Evolutionary conservation across 2,797 vertebrate genomes (phyloP), one percentile per base, ranked within the genome.

Genomic region (Setipinna tenuifilis): DNA sequence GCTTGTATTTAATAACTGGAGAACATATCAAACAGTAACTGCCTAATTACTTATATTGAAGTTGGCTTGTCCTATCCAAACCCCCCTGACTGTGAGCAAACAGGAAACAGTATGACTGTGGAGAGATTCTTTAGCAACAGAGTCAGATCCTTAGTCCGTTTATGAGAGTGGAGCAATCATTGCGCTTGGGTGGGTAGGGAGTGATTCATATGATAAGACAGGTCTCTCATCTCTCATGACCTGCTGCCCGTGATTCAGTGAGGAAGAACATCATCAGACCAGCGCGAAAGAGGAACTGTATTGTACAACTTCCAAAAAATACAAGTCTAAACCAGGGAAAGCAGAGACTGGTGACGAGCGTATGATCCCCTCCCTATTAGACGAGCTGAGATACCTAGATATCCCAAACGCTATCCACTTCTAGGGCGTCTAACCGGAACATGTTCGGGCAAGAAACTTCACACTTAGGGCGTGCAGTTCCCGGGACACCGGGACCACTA

Each of bases 391-490:
- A 78, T 78, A 16, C 31, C 14, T 78, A 78, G 6, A 85, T 57
- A 82, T 17, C 21, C 19, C 58, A 54, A 81, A 65, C 21, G 35
- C 50, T 58, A 78, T 61, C 11, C 50, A 16, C 10, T 23, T 4
- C n/a, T 31, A 85, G 62, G 31, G 31, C 10, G 78, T 78, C n/a
- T 23, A 81, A 65, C 23, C 6, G 23, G 92, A 90, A n/a, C 93
- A 94, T 94, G 94, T 93, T 81, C 11, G 54, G 93, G 54, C 92
- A 93, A 81, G 92, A 86, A 85, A 88, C 90, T 12, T 82, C 85
- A 5, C 81, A 41, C 5, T 25, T 61, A 48, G 41, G 50, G 1
- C 31, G 17, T 68, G 28, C 28, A 75, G 6, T 14, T 17, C 6
- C 35, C 17, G 17, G 35, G 71, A 44, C 16, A 21, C 19, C 31